Conservation (phyloP, 2,113 vertebrate genomes). For the Entomyzon cyanotis region DNA sequence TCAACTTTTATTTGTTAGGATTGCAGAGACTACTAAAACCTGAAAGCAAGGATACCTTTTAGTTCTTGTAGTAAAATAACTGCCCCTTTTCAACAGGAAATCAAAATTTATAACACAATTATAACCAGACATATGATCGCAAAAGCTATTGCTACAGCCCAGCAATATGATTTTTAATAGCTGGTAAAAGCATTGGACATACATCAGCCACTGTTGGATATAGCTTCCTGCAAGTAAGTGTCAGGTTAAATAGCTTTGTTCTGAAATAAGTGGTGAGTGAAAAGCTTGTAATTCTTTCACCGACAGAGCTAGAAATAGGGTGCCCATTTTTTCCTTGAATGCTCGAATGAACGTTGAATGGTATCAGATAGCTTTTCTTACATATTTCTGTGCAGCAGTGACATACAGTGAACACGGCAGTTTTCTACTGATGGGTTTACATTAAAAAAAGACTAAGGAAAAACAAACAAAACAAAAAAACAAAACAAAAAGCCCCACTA, state of each 20-base stretch:
- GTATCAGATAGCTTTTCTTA: not conserved
- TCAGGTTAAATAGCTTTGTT: constrained; percentile 21
- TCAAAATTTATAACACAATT: constrained; percentile 7
- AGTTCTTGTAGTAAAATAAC: not conserved
- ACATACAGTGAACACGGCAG: not conserved
- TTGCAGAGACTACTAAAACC: not conserved
- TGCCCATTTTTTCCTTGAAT: constrained; percentile 2
- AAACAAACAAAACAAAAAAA: not conserved
- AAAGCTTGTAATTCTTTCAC: constrained; percentile 12
- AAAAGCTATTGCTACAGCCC: not conserved
- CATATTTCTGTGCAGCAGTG: not conserved
- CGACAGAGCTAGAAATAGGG: constrained; percentile 9
- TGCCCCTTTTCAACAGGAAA: not conserved
- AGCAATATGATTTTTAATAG: not conserved
- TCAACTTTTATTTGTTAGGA: not conserved
- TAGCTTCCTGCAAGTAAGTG: not conserved
- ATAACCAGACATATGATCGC: not conserved
- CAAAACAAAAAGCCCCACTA: not conserved
- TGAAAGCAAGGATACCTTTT: not conserved
- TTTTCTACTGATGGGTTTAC: not conserved
- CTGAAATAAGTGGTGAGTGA: not conserved
- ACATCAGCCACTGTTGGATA: not conserved
- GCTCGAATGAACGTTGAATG: not conserved
- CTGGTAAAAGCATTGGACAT: not conserved
- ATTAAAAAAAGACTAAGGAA: not conserved